Evolutionary conservation across 2,888 invertebrate species (phyloP), one percentile per base, ranked within the genome.

Genomic region (Lithophane ornitopus): DNA sequence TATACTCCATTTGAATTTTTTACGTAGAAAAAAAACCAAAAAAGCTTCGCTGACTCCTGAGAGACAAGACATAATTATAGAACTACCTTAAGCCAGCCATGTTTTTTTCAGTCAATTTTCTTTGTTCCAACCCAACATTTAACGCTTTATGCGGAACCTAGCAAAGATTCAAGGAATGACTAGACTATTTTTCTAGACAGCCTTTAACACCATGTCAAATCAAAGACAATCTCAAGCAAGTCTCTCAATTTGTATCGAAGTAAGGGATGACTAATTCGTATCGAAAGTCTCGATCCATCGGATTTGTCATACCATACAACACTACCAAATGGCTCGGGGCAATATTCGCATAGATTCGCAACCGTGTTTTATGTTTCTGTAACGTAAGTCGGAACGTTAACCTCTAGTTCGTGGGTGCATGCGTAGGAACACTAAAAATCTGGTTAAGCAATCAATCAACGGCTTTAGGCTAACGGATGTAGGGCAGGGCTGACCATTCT

Each of bases 361-460:
- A 62, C 26, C 28, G 70, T 72, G 56, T 84, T 74, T 81, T 70
- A 77, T 83, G 77, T 63, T 67, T 41, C 69, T 54, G 52, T 65
- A 81, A 65, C 68, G 80, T 80, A 76, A 74, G 80, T 58, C 69
- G 58, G 76, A 88, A 70, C 92, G 75, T 92, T 93, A 86, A 93
- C 93, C 93, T 88, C 87, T 28, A 41, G 41, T 3, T 39, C 85
- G 93, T 93, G 90, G 92, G 93, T 90, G 92, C 75, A 81, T 73
- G 91, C 91, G 93, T 93, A 92, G 92, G 93, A 90, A 91, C 90
- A 82, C 91, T 91, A 88, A 91, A 90, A 90, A 81, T 91, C 92
- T 92, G 90, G 87, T 89, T 91, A 85, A 67, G 80, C 84, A 81
- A 91, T 92, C 89, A 89, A 91, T 93, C 92, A 90, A 81, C 81